Evolutionary conservation across 2,797 vertebrate species (phyloP), one percentile per base, ranked within the genome.

Genomic region (Pelochelys cantorii): DNA sequence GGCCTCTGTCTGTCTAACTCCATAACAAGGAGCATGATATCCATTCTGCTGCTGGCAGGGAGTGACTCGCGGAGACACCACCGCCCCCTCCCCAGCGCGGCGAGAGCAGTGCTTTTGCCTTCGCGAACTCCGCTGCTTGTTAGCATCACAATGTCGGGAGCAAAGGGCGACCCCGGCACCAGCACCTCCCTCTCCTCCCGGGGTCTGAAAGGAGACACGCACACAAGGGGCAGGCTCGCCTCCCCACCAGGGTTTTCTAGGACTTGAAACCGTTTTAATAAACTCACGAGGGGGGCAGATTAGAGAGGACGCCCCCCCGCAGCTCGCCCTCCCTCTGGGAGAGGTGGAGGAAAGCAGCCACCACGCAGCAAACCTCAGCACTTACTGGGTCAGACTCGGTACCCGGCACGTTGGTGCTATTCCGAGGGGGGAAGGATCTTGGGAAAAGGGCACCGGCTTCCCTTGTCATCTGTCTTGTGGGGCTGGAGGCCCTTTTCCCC

Each of bases 21-120:
- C 3, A 93, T 97, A 97, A 98, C 97, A 97, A 97, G 96, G 94
- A 96, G 93, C 97, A 97, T 97, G 96, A 98, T 97, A 97, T 97
- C 94, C 97, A 97, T 97, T 97, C 96, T 97, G 96, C 96, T 96
- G 95, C 97, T 95, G 97, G 97, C 95, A 5, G 97, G 97, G 96
- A 97, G 97, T 93, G 96, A 96, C 95, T 95, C 95, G 89, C 87
- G 9, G 93, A 94, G 90, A 90, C 81, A 90, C 93, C 10, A 8
- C 87, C 91, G 90, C 93, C 79, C 93, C 95, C 92, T 93, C 94
- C 94, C 54, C 2, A 11, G 77, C 81, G 68, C 83, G 86, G 84
- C 56, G 65, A 13, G 84, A 89, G 88, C 57, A 87, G 84, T 0
- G 2, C 90, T 94, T 57, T 93, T 2, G 87, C 95, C 94, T 95